phyloP scores from a whole-genome alignment of 1,140 invertebrate species.

The Vollenhovia emeryi region DNA sequence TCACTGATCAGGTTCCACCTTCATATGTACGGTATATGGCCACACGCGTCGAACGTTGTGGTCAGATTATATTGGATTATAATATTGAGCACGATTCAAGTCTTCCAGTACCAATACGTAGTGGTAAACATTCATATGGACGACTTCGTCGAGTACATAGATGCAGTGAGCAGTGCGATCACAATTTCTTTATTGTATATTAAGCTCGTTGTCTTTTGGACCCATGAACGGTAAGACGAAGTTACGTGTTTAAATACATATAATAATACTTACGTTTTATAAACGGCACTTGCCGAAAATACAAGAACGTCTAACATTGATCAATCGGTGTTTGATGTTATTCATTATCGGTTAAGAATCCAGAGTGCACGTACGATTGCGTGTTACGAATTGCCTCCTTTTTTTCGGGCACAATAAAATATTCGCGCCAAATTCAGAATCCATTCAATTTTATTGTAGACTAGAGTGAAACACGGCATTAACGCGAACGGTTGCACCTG shows the following conservation, averaged over 20 bases:
- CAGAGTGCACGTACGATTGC: neutral
- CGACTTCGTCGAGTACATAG: constrained; percentile 30
- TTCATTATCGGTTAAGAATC: neutral
- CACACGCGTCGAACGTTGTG: neutral
- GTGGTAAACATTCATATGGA: constrained; percentile 37
- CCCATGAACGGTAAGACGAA: constrained; percentile 8
- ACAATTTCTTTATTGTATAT: constrained; percentile 2
- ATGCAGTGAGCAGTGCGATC: constrained; percentile 36
- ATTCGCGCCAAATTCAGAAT: neutral
- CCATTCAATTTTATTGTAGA: neutral
- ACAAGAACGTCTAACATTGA: neutral
- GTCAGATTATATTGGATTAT: constrained; percentile 31
- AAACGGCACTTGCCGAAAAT: neutral
- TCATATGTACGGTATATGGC: constrained; percentile 11
- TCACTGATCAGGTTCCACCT: neutral
- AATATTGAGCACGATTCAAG: constrained; percentile 8
- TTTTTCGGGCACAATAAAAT: neutral
- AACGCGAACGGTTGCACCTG: neutral
- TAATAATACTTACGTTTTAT: neutral
- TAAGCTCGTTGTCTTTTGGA: constrained; percentile 41
- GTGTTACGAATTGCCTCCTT: neutral
- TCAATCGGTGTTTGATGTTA: neutral
- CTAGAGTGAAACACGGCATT: neutral
- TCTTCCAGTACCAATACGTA: constrained; percentile 43
- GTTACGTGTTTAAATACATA: neutral